These are phyloP conservation scores for Suillia variegata DNA, from an alignment of 2,888 invertebrate genomes.

Conservation along the genomic window DNA sequence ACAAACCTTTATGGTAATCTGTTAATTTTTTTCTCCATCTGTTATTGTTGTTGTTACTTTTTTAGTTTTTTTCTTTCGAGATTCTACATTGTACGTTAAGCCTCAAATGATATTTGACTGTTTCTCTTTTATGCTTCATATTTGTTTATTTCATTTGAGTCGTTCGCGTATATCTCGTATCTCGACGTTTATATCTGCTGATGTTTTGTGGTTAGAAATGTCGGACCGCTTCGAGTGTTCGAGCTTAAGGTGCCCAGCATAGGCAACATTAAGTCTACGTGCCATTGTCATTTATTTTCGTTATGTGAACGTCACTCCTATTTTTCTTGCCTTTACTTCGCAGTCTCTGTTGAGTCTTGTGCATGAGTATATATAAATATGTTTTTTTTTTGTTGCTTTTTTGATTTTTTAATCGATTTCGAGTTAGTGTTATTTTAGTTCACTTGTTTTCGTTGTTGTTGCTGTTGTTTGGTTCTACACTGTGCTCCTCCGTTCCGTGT, in stretches of 20 bases:
- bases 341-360: background rate
- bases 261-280: background rate
- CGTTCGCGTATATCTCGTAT: too few species aligned
- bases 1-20: constrained; percentile 3
- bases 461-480: background rate
- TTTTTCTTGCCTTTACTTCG: background rate
- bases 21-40: background rate
- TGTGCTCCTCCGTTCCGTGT: too few species aligned
- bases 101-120: too few species aligned
- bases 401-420: constrained; percentile 3
- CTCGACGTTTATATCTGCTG: too few species aligned
- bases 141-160: background rate
- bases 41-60: background rate
- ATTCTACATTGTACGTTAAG: too few species aligned
- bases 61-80: too few species aligned
- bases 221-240: too few species aligned
- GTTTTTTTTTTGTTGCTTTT: background rate
- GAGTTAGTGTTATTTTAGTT: too few species aligned
- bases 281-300: background rate
- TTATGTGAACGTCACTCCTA: background rate
- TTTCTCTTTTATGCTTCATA: background rate
- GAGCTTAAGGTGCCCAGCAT: background rate
- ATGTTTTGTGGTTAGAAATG: too few species aligned
- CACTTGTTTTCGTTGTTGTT: too few species aligned
- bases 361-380: too few species aligned